Percentiles rank a stretch among this genome's conserved stretches.
These are phyloP conservation scores for Myripristis murdjan DNA, from an alignment of 2,797 vertebrate genomes.

Conservation along the genomic window DNA sequence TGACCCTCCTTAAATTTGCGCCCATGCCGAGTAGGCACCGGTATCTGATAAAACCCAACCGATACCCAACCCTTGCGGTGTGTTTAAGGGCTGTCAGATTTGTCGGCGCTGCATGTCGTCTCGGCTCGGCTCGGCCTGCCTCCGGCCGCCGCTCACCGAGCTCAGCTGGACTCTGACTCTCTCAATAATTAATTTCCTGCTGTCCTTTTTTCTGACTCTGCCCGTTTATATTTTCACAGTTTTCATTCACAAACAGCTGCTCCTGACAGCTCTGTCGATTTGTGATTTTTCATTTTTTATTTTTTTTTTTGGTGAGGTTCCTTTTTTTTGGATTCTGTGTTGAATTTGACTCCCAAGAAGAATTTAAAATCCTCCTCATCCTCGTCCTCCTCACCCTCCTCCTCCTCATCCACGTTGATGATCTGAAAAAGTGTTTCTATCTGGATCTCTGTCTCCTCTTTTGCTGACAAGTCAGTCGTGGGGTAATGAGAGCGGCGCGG, in stretches of 20 bases:
- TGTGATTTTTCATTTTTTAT: too few relatives aligned
- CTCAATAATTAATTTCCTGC: constrained; percentile 3
- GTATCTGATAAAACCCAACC: too few relatives aligned
- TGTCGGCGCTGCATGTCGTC: too few relatives aligned
- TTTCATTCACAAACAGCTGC: constrained; percentile 39
- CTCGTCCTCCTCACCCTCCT: not conserved
- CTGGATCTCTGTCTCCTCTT: constrained; percentile 35
- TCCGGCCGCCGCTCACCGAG: too few relatives aligned
- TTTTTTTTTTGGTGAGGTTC: constrained; percentile 47
- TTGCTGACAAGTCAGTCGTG: constrained; percentile 26
- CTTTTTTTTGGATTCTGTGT: constrained; percentile 60
- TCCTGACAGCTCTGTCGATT: constrained; percentile 19
- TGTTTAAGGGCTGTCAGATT: too few relatives aligned
- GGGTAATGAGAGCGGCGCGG: constrained; percentile 33
- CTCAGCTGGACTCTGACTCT: too few relatives aligned
- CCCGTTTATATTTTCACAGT: constrained; percentile 49
- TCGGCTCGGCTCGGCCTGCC: too few relatives aligned
- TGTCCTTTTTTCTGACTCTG: constrained; percentile 43
- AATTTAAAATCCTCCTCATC: not conserved
- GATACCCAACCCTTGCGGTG: too few relatives aligned
- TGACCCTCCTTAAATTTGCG: too few relatives aligned
- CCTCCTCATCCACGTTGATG: too few relatives aligned
- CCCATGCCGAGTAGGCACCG: too few relatives aligned
- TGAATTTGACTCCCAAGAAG: constrained; percentile 31
- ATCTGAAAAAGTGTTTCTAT: constrained; percentile 1